phyloP scores from a whole-genome alignment of 2,797 vertebrate species.

The Myiothlypis coronata region DNA sequence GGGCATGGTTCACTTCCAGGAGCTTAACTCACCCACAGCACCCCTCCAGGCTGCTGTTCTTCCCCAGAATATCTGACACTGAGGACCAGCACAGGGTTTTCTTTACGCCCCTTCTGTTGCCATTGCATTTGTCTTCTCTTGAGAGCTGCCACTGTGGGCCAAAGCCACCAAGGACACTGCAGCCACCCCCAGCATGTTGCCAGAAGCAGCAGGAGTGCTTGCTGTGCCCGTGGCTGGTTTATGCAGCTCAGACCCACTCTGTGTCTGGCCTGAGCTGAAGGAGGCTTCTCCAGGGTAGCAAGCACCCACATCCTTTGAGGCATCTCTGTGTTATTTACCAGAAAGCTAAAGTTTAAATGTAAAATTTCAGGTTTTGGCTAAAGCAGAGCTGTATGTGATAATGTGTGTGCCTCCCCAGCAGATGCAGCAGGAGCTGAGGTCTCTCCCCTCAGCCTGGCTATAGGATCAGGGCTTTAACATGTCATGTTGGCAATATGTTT shows the following conservation, averaged over 20 bases:
- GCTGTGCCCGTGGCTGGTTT: not conserved
- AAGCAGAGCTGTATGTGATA: not conserved
- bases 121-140: not conserved
- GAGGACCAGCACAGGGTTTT: not conserved
- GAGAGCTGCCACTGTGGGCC: not conserved
- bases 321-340: not conserved
- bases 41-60: not conserved
- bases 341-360: not conserved
- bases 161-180: not conserved
- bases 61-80: not conserved
- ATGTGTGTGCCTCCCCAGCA: not conserved
- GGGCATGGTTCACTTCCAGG: not conserved
- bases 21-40: not conserved
- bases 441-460: conserved; percentile 13
- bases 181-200: not conserved
- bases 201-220: not conserved
- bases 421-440: not conserved
- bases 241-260: not conserved
- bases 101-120: not conserved
- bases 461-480: not conserved
- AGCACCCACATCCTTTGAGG: not conserved
- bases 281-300: not conserved
- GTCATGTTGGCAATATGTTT: not conserved
- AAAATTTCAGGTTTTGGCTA: not conserved
- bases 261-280: not conserved